Base-by-base conservation (phyloP, 2,797 vertebrate genomes). In the Coendou prehensilis region DNA sequence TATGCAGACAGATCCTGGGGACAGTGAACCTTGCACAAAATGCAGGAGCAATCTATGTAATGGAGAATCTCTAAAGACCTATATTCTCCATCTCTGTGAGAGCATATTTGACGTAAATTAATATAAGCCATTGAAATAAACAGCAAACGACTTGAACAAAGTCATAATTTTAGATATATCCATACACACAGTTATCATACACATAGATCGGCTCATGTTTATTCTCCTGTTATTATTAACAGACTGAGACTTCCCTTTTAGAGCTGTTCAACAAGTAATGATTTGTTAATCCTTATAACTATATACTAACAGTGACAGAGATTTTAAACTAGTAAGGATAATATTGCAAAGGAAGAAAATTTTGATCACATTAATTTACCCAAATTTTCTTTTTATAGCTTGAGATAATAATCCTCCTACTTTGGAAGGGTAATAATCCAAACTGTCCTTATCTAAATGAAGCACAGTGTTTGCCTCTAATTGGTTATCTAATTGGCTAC, bases 251-350 rank as follows among this genome's bases (percentile, higher is more conserved):
- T 75, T 50, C 73, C 26, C 73, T 95, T 94, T 94, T 61, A 33
- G 9, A 75, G 52, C 1, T 47, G 50, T n/a, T 47, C 26, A 45
- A 71, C 11, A 56, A 9, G 56, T n/a, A 37, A 76, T 4, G n/a
- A n/a, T 86, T 69, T 64, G 67, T 28, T 91, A 93, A n/a, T 11
- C 20, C 28, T 76, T 52, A 45, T 26, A 64, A 45, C 47, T 84
- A 6, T 18, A 59, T 37, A 78, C 1, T n/a, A 95, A 56, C 3
- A 76, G 33, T 61, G 26, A 28, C 1, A 45, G 81, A 85, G 37
- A 89, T 52, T 85, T 93, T 33, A 95, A 92, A 33, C 33, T 82
- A 64, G 52, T 67, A n/a, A 37, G 52, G 47, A n/a, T 71, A 75
- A 61, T 63, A 84, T 69, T 57, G 28, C 52, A 93, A 89, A 80